Conservation (phyloP, 2,888 invertebrate genomes). For the Nysson spinosus region DNA sequence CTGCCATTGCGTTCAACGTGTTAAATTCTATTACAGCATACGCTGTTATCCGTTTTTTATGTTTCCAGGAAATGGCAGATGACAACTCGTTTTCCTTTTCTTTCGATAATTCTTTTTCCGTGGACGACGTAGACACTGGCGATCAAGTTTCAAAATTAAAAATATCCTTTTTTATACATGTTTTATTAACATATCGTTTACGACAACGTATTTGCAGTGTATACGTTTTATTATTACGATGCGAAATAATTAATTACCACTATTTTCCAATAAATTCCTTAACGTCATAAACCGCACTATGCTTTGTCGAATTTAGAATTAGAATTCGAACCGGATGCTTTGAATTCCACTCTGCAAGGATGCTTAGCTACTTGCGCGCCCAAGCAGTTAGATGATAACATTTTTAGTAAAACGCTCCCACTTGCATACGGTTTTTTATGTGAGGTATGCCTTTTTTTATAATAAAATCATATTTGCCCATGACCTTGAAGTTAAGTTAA, state of each 20-base stretch:
- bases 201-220: too few relatives aligned
- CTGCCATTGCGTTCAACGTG: too few relatives aligned
- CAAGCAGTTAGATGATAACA: slow-evolving; percentile 46
- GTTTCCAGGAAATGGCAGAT: slow-evolving; percentile 34
- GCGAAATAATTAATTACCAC: too few relatives aligned
- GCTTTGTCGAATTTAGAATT: slow-evolving; percentile 31
- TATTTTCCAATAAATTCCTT: slow-evolving; percentile 30
- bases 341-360: slow-evolving; percentile 19
- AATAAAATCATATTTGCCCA: background rate
- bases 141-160: slow-evolving; percentile 49
- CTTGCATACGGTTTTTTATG: slow-evolving; percentile 35
- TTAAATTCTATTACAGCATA: too few relatives aligned
- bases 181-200: too few relatives aligned
- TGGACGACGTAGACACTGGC: slow-evolving; percentile 29
- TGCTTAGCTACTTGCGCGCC: slow-evolving; percentile 26
- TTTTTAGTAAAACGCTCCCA: slow-evolving; percentile 50
- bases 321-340: slow-evolving; percentile 3
- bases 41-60: background rate
- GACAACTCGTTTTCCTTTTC: slow-evolving; percentile 8
- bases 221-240: too few relatives aligned
- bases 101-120: slow-evolving; percentile 27
- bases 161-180: slow-evolving; percentile 68
- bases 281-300: slow-evolving; percentile 32
- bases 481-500: too few relatives aligned
- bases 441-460: slow-evolving; percentile 51